Evolutionary conservation across 2,888 invertebrate species (phyloP).

Genomic region (Nematopogon swammerdamellus): DNA sequence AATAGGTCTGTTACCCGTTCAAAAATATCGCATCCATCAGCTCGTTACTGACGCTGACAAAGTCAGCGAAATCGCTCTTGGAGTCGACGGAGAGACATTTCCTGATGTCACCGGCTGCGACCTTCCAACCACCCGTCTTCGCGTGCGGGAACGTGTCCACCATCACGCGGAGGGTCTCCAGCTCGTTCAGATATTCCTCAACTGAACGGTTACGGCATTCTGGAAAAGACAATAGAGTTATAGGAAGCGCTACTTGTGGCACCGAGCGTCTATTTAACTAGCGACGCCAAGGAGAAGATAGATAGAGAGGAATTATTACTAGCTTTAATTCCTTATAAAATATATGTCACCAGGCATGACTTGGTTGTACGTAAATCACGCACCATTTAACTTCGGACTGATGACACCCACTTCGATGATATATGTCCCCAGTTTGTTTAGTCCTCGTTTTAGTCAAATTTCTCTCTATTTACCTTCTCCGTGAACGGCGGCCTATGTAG

Average conservation of each 20-base stretch:
- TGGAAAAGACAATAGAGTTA: slow-evolving; percentile 17
- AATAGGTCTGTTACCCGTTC: slow-evolving; percentile 70
- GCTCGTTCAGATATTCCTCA: slow-evolving; percentile 58
- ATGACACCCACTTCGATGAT: too few species aligned
- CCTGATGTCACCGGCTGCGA: slow-evolving; percentile 61
- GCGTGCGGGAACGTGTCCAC: slow-evolving; percentile 60
- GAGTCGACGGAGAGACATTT: slow-evolving; percentile 44
- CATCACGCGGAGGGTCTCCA: slow-evolving; percentile 62
- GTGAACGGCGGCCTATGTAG: too few species aligned
- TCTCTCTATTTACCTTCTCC: too few species aligned
- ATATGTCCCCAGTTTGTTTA: too few species aligned
- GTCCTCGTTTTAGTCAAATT: too few species aligned
- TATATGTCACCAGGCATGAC: too few species aligned
- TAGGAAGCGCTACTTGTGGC: too few species aligned
- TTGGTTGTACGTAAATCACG: too few species aligned
- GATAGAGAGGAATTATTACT: too few species aligned
- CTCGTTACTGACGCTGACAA: slow-evolving; percentile 52
- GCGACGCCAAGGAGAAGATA: too few species aligned
- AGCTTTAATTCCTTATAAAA: slow-evolving; percentile 8
- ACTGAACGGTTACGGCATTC: slow-evolving; percentile 52
- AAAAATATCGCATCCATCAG: slow-evolving; percentile 66
- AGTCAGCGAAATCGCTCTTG: slow-evolving; percentile 53
- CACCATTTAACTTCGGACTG: too few species aligned
- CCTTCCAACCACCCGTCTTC: slow-evolving; percentile 51
- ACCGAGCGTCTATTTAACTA: neutral